Evolutionary conservation across 2,888 invertebrate genomes (phyloP), one percentile per base, ranked within the genome.

Genomic region (Ochropleura plecta): DNA sequence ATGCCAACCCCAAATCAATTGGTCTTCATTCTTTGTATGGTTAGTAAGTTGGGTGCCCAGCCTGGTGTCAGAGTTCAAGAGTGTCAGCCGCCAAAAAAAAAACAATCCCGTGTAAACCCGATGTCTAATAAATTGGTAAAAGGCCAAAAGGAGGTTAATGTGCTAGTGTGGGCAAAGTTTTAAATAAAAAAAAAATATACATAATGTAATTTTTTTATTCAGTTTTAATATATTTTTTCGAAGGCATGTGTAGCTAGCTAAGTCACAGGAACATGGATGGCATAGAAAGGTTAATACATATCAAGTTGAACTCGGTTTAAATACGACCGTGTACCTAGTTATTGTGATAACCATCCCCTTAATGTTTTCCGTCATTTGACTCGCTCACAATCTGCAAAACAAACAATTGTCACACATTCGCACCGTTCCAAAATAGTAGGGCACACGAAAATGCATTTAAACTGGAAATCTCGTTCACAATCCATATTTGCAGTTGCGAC

Each of bases 401-500:
- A 74, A 73, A 70, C 66, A 82, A 82, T 55, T 70, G 84, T 74
- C 84, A 80, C 68, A 84, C 65, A 74, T 84, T 73, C 51, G 48
- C 48, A 10, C 40, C 55, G 44, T 12, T 12, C 42, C 59, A 16
- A 53, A 60, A 62, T 53, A 55, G 59, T 51, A 46, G 55, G 57
- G 57, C 73, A 76, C 40, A 67, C 81, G 57, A 67, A 80, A 79
- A 84, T 80, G 80, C 81, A 74, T 71, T 74, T 71, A 76, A 75
- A 78, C 85, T 65, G 70, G 53, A 76, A 78, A 78, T 71, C 48
- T 68, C 71, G 76, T 71, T 87, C 76, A 64, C 73, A 70, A 75
- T 75, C 75, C 78, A 80, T 85, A 76, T 87, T 87, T 87, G 85
- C 87, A 71, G 68, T 69, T 69, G 83, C 75, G 67, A 72, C 81